phyloP scores from a whole-genome alignment of 2,797 vertebrate species.

The Prunella strophiata region DNA sequence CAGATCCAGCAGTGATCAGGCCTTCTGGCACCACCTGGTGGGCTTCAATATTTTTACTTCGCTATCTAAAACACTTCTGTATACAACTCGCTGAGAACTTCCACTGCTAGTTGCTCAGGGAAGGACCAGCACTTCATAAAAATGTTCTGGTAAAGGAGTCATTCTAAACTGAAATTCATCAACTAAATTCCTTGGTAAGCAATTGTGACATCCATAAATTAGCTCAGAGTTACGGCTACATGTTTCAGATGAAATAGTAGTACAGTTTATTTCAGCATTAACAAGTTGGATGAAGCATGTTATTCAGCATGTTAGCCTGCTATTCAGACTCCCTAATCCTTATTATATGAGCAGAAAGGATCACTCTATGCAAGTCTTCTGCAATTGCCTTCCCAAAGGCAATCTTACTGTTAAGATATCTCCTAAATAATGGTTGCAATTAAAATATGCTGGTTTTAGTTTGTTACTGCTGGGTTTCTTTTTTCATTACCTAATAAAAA shows the following conservation, averaged over 20 bases:
- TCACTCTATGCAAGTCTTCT: neutral
- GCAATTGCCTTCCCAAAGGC: neutral
- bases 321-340: neutral
- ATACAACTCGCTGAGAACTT: rapidly evolving
- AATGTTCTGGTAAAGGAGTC: neutral
- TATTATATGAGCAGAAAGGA: neutral
- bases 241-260: neutral
- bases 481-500: neutral
- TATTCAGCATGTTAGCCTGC: no score
- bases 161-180: neutral
- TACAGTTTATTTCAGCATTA: neutral
- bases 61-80: rapidly evolving
- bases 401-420: neutral
- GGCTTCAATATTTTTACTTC: neutral
- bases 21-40: neutral
- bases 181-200: neutral
- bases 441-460: neutral
- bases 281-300: neutral
- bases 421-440: neutral
- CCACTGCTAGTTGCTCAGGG: no score
- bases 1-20: rapidly evolving
- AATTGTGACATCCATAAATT: rapidly evolving
- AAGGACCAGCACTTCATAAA: neutral
- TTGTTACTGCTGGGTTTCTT: neutral
- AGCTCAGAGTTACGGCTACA: neutral